phyloP scores from a whole-genome alignment of 2,113 vertebrate genomes.

The Castor canadensis region DNA sequence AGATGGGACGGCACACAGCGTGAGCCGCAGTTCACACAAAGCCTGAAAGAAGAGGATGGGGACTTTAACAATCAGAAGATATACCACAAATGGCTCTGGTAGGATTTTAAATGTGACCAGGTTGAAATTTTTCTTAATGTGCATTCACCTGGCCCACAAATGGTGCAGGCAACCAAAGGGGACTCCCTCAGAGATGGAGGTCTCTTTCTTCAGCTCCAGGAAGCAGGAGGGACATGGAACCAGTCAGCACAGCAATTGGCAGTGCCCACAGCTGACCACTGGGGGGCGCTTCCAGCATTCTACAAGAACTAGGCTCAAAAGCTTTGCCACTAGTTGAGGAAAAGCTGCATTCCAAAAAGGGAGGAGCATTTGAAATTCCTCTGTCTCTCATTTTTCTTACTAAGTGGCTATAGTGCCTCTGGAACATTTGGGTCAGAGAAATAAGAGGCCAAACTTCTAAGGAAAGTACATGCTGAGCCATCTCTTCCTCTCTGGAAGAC shows the following conservation, averaged over 20 bases:
- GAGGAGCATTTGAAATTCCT: background rate
- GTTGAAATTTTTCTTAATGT: background rate
- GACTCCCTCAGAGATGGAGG: background rate
- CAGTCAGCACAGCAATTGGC: background rate
- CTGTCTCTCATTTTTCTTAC: background rate
- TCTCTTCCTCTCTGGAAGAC: background rate
- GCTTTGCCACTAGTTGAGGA: background rate
- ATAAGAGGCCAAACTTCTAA: background rate
- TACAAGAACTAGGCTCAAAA: background rate
- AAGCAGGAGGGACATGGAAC: background rate
- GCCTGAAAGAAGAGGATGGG: background rate
- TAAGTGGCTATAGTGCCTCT: background rate
- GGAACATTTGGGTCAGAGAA: background rate
- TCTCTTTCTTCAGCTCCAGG: background rate
- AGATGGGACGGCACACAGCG: fast-evolving
- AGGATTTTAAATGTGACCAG: background rate
- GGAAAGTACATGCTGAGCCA: background rate
- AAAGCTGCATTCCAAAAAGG: background rate
- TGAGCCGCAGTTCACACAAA: background rate
- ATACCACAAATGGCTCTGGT: background rate
- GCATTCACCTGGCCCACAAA: background rate
- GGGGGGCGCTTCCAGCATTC: background rate
- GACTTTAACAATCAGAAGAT: background rate
- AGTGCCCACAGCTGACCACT: background rate
- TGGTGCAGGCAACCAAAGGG: background rate